Conservation (phyloP, 1,140 invertebrate species). For the Triops longicaudatus region DNA sequence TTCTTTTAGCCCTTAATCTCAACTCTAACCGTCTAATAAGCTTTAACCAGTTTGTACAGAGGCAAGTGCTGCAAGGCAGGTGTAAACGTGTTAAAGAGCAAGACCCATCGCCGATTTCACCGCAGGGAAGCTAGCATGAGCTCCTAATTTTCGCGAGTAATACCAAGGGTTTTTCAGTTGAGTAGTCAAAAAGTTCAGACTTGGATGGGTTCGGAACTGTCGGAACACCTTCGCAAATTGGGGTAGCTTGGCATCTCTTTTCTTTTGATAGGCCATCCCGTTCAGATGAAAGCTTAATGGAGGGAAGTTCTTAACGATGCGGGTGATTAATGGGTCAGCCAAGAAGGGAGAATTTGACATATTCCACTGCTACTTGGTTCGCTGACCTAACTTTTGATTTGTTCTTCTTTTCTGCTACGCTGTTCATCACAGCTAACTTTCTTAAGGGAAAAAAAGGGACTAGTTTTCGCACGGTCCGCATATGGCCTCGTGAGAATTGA, state of each 20-base stretch:
- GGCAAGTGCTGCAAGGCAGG: too few relatives aligned
- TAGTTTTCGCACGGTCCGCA: neutral
- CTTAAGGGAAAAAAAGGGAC: neutral
- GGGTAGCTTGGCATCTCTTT: neutral
- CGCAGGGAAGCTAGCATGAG: too few relatives aligned
- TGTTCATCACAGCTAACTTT: neutral
- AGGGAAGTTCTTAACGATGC: conserved; percentile 9
- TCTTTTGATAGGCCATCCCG: neutral
- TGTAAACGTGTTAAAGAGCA: too few relatives aligned
- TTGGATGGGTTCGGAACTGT: neutral
- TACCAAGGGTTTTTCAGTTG: neutral
- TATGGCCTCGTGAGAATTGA: neutral
- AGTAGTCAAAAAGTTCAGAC: neutral
- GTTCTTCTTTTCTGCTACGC: neutral
- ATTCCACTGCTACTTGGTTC: neutral
- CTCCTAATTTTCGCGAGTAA: too few relatives aligned
- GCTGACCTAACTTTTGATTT: conserved; percentile 12
- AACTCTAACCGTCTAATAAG: too few relatives aligned
- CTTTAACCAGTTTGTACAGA: too few relatives aligned
- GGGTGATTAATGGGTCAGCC: neutral
- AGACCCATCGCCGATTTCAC: too few relatives aligned
- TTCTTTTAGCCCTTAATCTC: too few relatives aligned
- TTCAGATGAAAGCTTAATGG: conserved; percentile 8
- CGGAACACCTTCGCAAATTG: neutral
- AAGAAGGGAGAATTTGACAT: neutral